Evolutionary conservation across 2,113 vertebrate species (phyloP).

Genomic region (Scalopus aquaticus): DNA sequence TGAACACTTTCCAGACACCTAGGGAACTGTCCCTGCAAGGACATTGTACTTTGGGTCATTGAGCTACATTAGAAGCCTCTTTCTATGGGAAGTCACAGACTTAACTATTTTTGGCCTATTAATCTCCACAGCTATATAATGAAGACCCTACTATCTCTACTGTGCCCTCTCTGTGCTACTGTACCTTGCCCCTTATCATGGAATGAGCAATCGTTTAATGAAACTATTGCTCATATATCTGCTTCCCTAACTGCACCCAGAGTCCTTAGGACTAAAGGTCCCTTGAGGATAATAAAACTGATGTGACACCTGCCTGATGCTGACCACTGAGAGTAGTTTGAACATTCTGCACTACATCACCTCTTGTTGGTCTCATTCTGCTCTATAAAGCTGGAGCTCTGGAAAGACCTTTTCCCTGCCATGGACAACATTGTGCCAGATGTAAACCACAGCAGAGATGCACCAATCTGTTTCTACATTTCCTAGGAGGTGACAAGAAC

Average conservation of each 20-base stretch:
- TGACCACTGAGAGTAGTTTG: not conserved
- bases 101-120: not conserved
- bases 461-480: not conserved
- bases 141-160: not conserved
- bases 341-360: not conserved
- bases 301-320: not conserved
- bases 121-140: not conserved
- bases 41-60: not conserved
- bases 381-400: not conserved
- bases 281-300: not conserved
- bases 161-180: too few relatives aligned
- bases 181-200: not conserved
- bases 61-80: not conserved
- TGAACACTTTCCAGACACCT: slow-evolving; percentile 13
- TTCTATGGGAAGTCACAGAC: not conserved
- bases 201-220: not conserved
- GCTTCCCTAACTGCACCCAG: not conserved
- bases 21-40: slow-evolving; percentile 12
- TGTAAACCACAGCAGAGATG: not conserved
- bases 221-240: not conserved
- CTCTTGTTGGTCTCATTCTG: not conserved
- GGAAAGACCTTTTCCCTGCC: not conserved
- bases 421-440: not conserved
- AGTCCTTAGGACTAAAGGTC: not conserved
- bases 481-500: not conserved